A percentile compares a stretch with the other conserved stretches of the same genome.
These are phyloP conservation scores for Sinocyclocheilus anophthalmus DNA, from an alignment of 2,113 vertebrate genomes.

Conservation along the genomic window DNA sequence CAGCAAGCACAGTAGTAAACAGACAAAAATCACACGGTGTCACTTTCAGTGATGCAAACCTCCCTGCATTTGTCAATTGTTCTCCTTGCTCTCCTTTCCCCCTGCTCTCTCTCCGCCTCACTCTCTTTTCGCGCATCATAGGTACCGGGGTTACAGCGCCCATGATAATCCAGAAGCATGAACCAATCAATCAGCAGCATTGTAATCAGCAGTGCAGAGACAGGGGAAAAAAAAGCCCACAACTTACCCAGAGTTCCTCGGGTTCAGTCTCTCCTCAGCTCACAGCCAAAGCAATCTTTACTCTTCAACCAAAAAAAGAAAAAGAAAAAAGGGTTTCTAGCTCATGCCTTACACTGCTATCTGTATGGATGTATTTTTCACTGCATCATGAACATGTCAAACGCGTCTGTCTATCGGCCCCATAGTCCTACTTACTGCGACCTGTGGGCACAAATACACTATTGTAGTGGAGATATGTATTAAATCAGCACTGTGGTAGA, in stretches of 20 bases:
- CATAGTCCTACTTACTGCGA: conserved; percentile 74
- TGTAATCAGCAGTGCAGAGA: conserved; percentile 74
- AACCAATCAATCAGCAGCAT: conserved; percentile 83
- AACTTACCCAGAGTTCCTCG: conserved; percentile 79
- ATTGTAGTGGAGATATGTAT: conserved; percentile 80
- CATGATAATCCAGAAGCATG: conserved; percentile 78
- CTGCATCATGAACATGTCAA: conserved; percentile 74
- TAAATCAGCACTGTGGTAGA: conserved; percentile 77
- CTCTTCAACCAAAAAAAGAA: conserved; percentile 68
- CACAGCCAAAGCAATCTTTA: conserved; percentile 70
- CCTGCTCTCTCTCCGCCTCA: conserved; percentile 39
- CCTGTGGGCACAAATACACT: conserved; percentile 73
- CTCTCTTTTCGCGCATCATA: conserved; percentile 78
- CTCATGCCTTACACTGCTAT: conserved; percentile 52
- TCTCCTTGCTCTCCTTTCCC: conserved; percentile 50
- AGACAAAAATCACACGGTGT: conserved; percentile 61
- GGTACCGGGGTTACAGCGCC: conserved; percentile 80
- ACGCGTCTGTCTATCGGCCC: conserved; percentile 66
- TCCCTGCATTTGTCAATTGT: conserved; percentile 64
- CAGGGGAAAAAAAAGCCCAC: conserved; percentile 64
- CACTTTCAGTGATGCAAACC: conserved; percentile 56
- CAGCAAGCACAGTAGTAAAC: conserved; percentile 48
- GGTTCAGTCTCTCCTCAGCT: conserved; percentile 71
- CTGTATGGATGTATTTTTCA: conserved; percentile 61
- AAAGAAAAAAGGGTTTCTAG: conserved; percentile 47